Conservation (phyloP, 2,797 vertebrate species). For the Phoxinus dragarum region DNA sequence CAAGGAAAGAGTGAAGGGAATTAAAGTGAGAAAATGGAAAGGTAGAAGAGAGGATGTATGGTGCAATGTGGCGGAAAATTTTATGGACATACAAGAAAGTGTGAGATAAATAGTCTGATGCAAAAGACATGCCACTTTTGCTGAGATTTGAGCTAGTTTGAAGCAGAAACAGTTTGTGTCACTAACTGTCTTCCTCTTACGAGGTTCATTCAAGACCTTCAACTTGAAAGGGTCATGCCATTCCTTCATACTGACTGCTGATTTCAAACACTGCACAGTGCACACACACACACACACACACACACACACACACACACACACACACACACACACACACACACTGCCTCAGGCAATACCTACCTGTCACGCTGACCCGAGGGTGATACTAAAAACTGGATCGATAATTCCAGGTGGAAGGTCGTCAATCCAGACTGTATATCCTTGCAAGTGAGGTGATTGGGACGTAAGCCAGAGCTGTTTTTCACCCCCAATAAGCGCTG, state of each 20-base stretch:
- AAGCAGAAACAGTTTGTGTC: slow-evolving; percentile 9
- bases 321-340: not conserved
- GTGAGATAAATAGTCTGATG: not conserved
- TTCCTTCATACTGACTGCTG: slow-evolving; percentile 10
- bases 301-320: slow-evolving; percentile 19
- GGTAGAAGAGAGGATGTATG: not conserved
- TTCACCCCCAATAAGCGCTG: not conserved
- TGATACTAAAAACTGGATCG: slow-evolving; percentile 27
- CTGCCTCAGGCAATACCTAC: not conserved
- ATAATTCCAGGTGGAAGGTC: slow-evolving; percentile 32
- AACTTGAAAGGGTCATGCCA: not conserved
- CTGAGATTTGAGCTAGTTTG: not conserved
- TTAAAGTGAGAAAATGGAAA: slow-evolving; percentile 27
- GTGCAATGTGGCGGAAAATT: not conserved
- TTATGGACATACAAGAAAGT: not conserved
- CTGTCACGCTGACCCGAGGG: slow-evolving; percentile 4
- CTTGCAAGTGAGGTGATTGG: slow-evolving; percentile 33
- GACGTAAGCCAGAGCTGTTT: slow-evolving; percentile 26
- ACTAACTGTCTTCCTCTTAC: slow-evolving; percentile 4
- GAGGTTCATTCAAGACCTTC: slow-evolving; percentile 1
- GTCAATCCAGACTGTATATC: slow-evolving; percentile 14
- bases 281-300: not conserved
- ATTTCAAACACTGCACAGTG: slow-evolving; percentile 1
- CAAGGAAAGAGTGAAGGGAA: not conserved
- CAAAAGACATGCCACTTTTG: not conserved